Percentiles rank a stretch among this genome's conserved stretches.
These are phyloP conservation scores for Holocentrus rufus DNA, from an alignment of 2,797 vertebrate species.

Conservation along the genomic window DNA sequence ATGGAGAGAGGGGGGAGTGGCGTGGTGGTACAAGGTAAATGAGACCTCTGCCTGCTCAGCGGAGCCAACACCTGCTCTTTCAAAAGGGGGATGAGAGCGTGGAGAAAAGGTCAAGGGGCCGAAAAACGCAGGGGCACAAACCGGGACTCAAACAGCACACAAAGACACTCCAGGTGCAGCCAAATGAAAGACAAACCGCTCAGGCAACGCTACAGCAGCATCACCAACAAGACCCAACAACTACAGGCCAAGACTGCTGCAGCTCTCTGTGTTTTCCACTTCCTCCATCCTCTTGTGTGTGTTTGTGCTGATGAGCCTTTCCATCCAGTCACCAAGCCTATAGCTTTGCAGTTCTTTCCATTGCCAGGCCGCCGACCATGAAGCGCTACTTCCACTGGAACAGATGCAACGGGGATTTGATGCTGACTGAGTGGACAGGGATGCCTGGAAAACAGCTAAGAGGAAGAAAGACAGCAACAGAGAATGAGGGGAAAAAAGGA, in stretches of 20 bases:
- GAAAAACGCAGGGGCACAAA: slow-evolving; percentile 10
- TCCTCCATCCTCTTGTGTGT: slow-evolving; percentile 63
- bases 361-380: slow-evolving; percentile 36
- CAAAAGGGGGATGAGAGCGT: slow-evolving; percentile 4
- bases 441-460: slow-evolving; percentile 6
- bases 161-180: slow-evolving; percentile 33
- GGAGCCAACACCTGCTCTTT: slow-evolving; percentile 44
- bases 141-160: neutral
- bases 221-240: slow-evolving; percentile 18
- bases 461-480: slow-evolving; percentile 19
- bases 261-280: slow-evolving; percentile 50
- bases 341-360: slow-evolving; percentile 69
- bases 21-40: slow-evolving; percentile 51
- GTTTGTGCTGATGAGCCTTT: slow-evolving; percentile 44
- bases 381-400: slow-evolving; percentile 43
- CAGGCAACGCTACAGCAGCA: slow-evolving; percentile 9
- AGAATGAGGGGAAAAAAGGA: too few species aligned
- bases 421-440: neutral
- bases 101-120: slow-evolving; percentile 23
- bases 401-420: slow-evolving; percentile 21
- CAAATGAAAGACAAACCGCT: slow-evolving; percentile 37
- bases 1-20: slow-evolving; percentile 45
- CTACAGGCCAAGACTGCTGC: slow-evolving; percentile 32
- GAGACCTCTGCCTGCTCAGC: slow-evolving; percentile 56
- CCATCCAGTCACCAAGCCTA: slow-evolving; percentile 48